Conservation (phyloP, 2,797 vertebrate species). For the Chaunax sp. region DNA sequence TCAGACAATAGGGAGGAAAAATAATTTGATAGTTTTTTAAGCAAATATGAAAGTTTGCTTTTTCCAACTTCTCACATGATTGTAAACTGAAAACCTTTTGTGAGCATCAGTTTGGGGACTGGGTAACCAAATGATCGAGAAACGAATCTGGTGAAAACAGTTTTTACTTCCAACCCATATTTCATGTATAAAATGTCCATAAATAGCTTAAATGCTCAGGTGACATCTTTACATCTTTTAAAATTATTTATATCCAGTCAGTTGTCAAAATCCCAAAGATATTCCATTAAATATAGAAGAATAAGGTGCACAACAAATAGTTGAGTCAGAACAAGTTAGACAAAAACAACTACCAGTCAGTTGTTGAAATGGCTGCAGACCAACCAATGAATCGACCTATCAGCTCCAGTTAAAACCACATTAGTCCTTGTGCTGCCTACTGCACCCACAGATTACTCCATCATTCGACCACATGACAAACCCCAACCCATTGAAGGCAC, state of each 20-base stretch:
- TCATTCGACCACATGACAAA: constrained; percentile 1
- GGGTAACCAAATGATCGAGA: neutral
- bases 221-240: too few species aligned
- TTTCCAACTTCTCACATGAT: too few species aligned
- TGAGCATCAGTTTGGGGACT: neutral
- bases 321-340: neutral
- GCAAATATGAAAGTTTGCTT: too few species aligned
- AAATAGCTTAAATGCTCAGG: neutral
- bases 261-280: neutral
- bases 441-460: neutral
- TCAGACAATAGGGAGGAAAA: neutral
- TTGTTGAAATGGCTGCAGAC: neutral
- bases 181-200: neutral
- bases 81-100: too few species aligned
- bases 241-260: neutral
- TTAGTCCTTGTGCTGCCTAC: neutral
- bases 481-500: neutral
- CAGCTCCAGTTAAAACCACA: neutral
- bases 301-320: too few species aligned
- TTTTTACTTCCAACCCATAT: neutral
- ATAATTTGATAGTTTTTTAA: neutral
- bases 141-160: neutral
- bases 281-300: too few species aligned
- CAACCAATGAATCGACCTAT: neutral
- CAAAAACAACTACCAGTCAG: too few species aligned